Base-by-base conservation (phyloP, 1,140 invertebrate species). In the Calliphora vicina region DNA sequence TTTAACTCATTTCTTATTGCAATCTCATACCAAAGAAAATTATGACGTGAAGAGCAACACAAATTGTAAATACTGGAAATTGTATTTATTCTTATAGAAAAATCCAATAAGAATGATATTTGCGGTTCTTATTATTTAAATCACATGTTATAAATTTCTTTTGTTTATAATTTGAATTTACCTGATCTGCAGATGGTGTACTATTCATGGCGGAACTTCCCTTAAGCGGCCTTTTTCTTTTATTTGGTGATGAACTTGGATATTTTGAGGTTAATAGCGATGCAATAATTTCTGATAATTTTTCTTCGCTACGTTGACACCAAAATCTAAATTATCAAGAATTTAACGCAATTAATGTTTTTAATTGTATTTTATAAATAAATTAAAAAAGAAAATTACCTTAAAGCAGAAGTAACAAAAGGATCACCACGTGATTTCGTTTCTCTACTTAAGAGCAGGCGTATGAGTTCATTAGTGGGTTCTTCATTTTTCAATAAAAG, bases 401-500 rank as follows among this genome's bases (percentile, higher is more conserved):
- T 96, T 80, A 99, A 91, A 2, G 96, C 94, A 2, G 97, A 97
- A 25, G 97, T 96, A 23, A 97, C 95, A 92, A 98, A 97, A 82
- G 94, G 92, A 91, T 97, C 95, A 71, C 94, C 94, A 81, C 93
- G 91, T 85, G 92, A 93, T 89, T 96, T 95, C 76, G 94, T 93
- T 87, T 95, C 94, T 83, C 97, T 93, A 83, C 94, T 94, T 84
- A 99, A 94, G 83, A 99, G 92, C 84, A 96, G 95, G 88, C 96
- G 93, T 67, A 99, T 91, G 82, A 98, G 92, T 88, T 98, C 97
- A 85, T 94, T 93, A 12, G 95, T 96, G 23, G 97, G 97, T 87
- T 95, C 95, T 92, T 98, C 97, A 92, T 97, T 95, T 91, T 97
- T 98, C 78, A 99, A 91, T 92, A 97, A 94, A 78, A 99, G 93